Base-by-base conservation (phyloP, 2,797 vertebrate genomes). In the Cottoperca gobio region DNA sequence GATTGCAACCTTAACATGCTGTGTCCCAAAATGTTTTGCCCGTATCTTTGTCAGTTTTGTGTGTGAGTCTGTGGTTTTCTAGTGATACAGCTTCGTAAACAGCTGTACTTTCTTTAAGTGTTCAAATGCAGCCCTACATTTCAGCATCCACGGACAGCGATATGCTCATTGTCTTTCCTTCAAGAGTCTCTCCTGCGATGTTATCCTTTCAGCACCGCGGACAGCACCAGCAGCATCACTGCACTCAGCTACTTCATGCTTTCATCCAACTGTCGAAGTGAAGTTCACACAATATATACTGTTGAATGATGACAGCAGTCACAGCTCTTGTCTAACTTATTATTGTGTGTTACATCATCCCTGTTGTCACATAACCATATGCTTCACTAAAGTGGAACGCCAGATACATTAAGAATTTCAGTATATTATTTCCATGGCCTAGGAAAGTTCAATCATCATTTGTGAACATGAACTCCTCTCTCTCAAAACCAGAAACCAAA, bases 121-220 rank as follows among this genome's bases (percentile, higher is more conserved):
- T 40, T 35, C 16, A 17, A 28, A 46, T 31, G 59, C 50, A 23
- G 33, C 42, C 12, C 4, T 45, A 3, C 0, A n/a, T 67, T 19
- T 67, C 62, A 67, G 67, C 28, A 57, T n/a, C 55, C 61, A 28
- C 0, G 31, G 65, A 65, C 70, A 61, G 70, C 37, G 52, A 8
- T 37, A 26, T 0, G 6, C 35, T 60, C 40, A 48, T 54, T 48
- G 21, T 26, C n/a, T 23, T 23, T 12, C 50, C 26, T 37, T 62
- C 43, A 8, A 24, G 13, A 26, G 35, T 21, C 50, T 48, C 13
- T 60, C 24, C 33, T 21, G 42, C 42, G 4, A 14, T 1, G 9
- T 40, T 28, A 1, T 52, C 23, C 37, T 26, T 50, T 39, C 14
- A 50, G 46, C 62, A 50, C 46, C 31, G 17, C 0, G 55, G 57